Evolutionary conservation across 2,888 invertebrate genomes (phyloP), one percentile per base, ranked within the genome.

Genomic region (Hylaea fasciaria): DNA sequence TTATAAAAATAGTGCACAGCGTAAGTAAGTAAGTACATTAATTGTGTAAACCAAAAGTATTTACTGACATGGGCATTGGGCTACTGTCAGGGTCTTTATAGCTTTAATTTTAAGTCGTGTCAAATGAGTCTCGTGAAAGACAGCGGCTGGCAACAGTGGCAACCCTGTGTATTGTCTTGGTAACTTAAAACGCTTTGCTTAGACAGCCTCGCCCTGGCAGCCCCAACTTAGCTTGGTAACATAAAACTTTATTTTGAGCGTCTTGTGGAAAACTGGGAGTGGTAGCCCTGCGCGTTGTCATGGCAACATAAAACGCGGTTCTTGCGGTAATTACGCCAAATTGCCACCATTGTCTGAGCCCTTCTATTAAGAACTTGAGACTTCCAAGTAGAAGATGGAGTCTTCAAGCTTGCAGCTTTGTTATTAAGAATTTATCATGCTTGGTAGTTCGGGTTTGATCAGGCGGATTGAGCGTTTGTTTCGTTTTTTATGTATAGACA

Each of bases 301-400:
- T 56, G 70, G 73, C 71, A 74, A 76, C 66, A 71, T 69, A 72
- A 69, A 73, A 69, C 70, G 73, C 64, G 67, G 72, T 71, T 71
- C 66, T 70, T 62, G 69, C 70, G 77, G 83, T 84, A 84, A 86
- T 87, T 85, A 81, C 79, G 69, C 78, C 80, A 85, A 88, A 88
- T 89, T 87, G 86, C 82, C 70, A 62, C 77, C 82, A 86, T 89
- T 89, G 88, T 89, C 82, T 82, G 57, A n/a, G 12, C 4, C 52
- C 67, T 65, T 54, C 51, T 57, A 48, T 51, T 57, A 55, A 47
- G 53, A 61, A 61, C 58, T 59, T 59, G 51, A 64, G 59, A 61
- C 59, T 37, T 37, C 11, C 37, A 37, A n/a, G 63, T 59, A 29
- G 13, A 54, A 58, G n/a, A 57, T 53, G 53, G 56, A 50, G 53